Conservation (phyloP, 2,888 invertebrate genomes). For the Pachycephus smyrnensis region DNA sequence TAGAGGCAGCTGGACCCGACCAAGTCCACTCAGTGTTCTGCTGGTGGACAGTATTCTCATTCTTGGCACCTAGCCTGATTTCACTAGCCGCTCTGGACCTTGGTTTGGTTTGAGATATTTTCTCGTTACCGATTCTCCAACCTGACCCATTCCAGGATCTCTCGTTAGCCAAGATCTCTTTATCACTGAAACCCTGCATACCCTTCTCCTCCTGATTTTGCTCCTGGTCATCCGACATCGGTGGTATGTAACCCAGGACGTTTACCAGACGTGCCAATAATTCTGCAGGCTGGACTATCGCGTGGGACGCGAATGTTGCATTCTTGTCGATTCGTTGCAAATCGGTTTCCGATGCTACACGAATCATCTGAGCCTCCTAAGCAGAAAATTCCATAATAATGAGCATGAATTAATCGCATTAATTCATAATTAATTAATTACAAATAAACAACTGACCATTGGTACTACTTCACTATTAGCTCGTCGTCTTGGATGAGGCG, state of each 20-base stretch:
- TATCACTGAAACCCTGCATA: conserved; percentile 79
- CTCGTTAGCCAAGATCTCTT: conserved; percentile 80
- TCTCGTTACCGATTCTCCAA: conserved; percentile 72
- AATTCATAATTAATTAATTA: background rate
- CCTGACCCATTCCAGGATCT: conserved; percentile 61
- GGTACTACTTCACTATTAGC: conserved; percentile 64
- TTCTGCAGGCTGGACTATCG: conserved; percentile 81
- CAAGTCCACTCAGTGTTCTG: conserved; percentile 73
- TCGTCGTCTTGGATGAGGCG: conserved; percentile 57
- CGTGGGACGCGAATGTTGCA: conserved; percentile 79
- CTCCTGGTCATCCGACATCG: conserved; percentile 47
- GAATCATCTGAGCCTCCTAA: conserved; percentile 65
- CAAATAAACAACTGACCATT: conserved; percentile 41
- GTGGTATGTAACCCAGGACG: conserved; percentile 74
- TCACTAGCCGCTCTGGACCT: conserved; percentile 76
- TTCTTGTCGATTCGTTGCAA: conserved; percentile 82
- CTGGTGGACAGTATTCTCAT: conserved; percentile 52
- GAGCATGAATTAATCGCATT: background rate
- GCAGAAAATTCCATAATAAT: background rate
- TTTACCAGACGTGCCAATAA: conserved; percentile 82
- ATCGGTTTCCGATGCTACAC: conserved; percentile 84
- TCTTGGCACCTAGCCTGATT: conserved; percentile 62
- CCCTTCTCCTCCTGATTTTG: conserved; percentile 53
- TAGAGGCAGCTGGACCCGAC: conserved; percentile 76
- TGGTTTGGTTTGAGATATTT: conserved; percentile 61